Percentiles rank a stretch among this genome's conserved stretches.
These are phyloP conservation scores for Spea hammondii DNA, from an alignment of 2,797 vertebrate genomes.

Conservation along the genomic window DNA sequence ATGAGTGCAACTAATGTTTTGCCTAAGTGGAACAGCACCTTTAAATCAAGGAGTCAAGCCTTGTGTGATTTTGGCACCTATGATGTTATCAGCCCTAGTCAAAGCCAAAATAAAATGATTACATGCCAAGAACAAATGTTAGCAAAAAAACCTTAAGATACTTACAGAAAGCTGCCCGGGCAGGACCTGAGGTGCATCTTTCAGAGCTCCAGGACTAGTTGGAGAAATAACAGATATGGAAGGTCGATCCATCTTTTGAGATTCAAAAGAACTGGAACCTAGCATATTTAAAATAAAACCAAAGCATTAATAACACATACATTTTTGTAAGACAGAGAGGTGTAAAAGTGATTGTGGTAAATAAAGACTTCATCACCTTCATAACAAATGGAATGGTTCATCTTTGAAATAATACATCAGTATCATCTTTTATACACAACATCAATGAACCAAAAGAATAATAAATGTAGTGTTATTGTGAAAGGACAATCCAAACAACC, in stretches of 20 bases:
- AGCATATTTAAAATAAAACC: slow-evolving; percentile 58
- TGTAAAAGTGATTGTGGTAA: neutral
- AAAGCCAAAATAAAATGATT: neutral
- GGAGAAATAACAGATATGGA: slow-evolving; percentile 98
- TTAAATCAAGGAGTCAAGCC: no score
- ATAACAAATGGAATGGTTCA: no score
- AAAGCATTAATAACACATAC: neutral
- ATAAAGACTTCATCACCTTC: neutral
- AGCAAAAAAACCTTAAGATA: slow-evolving; percentile 24
- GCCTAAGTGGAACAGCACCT: no score
- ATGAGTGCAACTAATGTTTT: no score
- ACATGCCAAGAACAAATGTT: neutral
- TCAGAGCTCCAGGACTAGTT: slow-evolving; percentile 89
- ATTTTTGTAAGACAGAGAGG: no score
- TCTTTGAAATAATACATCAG: neutral
- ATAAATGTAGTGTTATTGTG: no score
- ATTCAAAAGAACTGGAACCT: slow-evolving; percentile 98
- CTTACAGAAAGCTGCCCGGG: slow-evolving; percentile 95
- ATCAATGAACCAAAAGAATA: no score
- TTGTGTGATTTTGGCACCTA: no score
- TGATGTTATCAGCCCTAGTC: no score
- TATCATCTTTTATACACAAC: no score
- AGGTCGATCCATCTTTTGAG: slow-evolving; percentile 96
- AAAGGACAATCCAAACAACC: no score
- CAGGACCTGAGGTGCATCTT: slow-evolving; percentile 88